phyloP scores from a whole-genome alignment of 2,113 vertebrate species.

The Ranitomeya variabilis region DNA sequence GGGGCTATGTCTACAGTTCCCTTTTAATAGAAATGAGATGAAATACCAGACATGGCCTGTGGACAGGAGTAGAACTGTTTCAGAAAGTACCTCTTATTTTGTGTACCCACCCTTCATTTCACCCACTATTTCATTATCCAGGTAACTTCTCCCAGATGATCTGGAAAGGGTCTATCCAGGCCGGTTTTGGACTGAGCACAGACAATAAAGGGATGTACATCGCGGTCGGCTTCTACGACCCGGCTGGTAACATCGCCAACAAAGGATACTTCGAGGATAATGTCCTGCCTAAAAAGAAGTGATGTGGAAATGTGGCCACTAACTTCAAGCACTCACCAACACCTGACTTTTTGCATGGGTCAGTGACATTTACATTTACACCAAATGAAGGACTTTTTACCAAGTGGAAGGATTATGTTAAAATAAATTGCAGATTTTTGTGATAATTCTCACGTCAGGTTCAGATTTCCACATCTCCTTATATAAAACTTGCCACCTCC shows the following conservation, averaged over 20 bases:
- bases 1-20: no score
- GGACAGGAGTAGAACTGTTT: neutral
- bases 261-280: conserved; percentile 66
- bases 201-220: conserved; percentile 65
- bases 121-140: conserved; percentile 18
- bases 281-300: conserved; percentile 60
- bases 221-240: conserved; percentile 65
- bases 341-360: neutral
- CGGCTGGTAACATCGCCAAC: conserved; percentile 63
- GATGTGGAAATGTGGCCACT: neutral
- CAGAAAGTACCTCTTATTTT: neutral
- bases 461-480: neutral
- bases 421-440: neutral
- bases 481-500: neutral
- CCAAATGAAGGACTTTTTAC: neutral
- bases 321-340: neutral
- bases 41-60: neutral
- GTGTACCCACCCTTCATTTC: neutral
- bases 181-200: conserved; percentile 64
- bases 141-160: conserved; percentile 71
- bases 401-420: neutral
- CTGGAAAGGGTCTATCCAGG: conserved; percentile 61
- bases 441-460: neutral
- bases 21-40: no score
- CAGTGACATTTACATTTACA: neutral